A percentile compares a stretch with the other conserved stretches of the same genome.
Conservation (phyloP, 2,113 vertebrate species). For the Vulpes vulpes region DNA sequence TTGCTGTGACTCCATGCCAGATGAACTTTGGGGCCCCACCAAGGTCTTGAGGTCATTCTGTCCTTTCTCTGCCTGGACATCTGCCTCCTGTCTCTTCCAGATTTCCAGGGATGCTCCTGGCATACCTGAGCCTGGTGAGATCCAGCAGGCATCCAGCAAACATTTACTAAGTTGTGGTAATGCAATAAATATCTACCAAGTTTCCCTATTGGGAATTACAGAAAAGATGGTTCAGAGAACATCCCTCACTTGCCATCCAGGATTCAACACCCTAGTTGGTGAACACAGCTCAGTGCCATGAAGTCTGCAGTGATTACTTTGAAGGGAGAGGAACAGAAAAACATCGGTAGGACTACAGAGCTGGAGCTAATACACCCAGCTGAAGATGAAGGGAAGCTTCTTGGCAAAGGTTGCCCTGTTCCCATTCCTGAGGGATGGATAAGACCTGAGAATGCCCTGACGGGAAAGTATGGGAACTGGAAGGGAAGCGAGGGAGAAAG, state of each 20-base stretch:
- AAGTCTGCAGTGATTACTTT: neutral
- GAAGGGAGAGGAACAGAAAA: neutral
- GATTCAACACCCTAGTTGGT: neutral
- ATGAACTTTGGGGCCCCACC: neutral
- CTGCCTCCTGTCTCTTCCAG: neutral
- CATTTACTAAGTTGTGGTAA: no score
- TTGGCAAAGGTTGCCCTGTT: fast-evolving
- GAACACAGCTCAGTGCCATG: neutral
- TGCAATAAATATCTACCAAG: neutral
- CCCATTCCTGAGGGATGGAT: neutral
- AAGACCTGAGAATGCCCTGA: no score
- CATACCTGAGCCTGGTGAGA: neutral
- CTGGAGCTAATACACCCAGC: neutral
- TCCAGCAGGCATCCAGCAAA: neutral
- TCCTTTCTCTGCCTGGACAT: neutral
- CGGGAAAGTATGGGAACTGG: neutral
- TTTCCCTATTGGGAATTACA: neutral
- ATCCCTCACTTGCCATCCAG: neutral
- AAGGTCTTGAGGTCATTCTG: neutral
- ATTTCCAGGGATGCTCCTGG: fast-evolving
- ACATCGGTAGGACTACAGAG: fast-evolving
- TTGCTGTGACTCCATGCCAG: neutral
- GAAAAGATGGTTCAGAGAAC: neutral
- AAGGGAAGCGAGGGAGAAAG: neutral
- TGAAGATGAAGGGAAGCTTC: neutral